Conservation (phyloP, 2,113 vertebrate species). For the Eidolon helvum region DNA sequence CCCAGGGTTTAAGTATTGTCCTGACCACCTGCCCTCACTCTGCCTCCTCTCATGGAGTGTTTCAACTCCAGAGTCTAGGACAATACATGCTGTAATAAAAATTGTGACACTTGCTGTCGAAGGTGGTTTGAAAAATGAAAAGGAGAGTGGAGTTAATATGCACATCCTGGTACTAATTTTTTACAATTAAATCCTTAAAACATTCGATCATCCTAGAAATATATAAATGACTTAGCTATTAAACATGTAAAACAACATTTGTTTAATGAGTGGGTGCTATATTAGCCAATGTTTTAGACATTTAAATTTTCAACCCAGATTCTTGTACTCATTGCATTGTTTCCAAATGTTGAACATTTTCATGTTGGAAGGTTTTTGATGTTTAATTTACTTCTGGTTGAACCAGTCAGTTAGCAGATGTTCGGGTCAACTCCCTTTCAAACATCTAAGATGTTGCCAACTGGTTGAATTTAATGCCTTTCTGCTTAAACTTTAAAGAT, state of each 20-base stretch:
- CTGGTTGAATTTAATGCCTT: neutral
- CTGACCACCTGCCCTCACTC: neutral
- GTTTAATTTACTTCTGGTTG: neutral
- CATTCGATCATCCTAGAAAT: neutral
- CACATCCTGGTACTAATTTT: rapidly evolving
- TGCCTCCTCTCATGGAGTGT: neutral
- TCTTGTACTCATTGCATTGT: rapidly evolving
- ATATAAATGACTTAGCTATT: too few species aligned
- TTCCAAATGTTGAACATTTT: neutral
- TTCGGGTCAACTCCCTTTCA: rapidly evolving
- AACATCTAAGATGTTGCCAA: neutral
- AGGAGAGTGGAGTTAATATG: neutral
- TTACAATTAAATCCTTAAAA: neutral
- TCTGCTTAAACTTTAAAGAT: neutral
- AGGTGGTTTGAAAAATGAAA: neutral
- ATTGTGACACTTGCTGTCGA: neutral
- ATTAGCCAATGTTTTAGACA: neutral
- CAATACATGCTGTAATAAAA: neutral
- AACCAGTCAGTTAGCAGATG: too few species aligned
- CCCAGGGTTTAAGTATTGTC: neutral
- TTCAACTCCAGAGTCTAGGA: neutral
- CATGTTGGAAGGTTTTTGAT: neutral
- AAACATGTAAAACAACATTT: neutral
- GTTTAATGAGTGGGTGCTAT: neutral
- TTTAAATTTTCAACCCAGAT: neutral